These are phyloP conservation scores for Coregonus suidteri DNA, from an alignment of 2,797 vertebrate species.

Conservation along the genomic window DNA sequence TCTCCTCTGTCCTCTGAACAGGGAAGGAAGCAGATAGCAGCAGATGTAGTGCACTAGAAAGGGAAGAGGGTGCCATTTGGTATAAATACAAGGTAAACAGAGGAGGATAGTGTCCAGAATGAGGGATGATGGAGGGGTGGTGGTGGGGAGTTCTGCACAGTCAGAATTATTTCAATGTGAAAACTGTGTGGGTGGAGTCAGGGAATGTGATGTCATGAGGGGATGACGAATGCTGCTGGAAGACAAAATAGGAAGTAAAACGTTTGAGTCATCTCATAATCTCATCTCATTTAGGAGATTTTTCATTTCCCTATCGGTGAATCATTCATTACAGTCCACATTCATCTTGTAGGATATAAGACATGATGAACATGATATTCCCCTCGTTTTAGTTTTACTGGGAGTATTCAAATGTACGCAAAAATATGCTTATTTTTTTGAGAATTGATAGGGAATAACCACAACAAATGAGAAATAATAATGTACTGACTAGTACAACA, in stretches of 20 bases:
- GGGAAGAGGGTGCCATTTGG: too few relatives aligned
- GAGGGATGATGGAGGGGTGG: neutral
- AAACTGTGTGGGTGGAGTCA: conserved; percentile 5
- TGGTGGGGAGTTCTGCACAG: neutral
- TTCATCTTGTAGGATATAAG: neutral
- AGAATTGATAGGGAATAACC: neutral
- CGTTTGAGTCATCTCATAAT: neutral
- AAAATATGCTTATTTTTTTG: neutral
- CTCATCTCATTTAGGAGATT: neutral
- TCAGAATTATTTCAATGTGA: neutral
- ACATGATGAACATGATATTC: neutral
- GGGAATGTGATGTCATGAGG: conserved; percentile 21
- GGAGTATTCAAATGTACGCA: neutral
- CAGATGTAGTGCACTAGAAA: too few relatives aligned
- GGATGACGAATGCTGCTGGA: neutral
- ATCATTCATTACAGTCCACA: neutral
- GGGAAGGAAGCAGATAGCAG: conserved; percentile 10
- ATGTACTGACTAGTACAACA: neutral
- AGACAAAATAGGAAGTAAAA: neutral
- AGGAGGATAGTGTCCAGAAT: neutral
- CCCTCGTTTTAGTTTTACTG: neutral
- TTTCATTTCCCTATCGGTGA: neutral
- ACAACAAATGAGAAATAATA: neutral
- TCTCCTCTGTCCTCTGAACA: conserved; percentile 35
- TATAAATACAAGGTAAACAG: conserved; percentile 5